Evolutionary conservation across 2,888 invertebrate species (phyloP), one percentile per base, ranked within the genome.

Genomic region (Archaeoteleia sp.): DNA sequence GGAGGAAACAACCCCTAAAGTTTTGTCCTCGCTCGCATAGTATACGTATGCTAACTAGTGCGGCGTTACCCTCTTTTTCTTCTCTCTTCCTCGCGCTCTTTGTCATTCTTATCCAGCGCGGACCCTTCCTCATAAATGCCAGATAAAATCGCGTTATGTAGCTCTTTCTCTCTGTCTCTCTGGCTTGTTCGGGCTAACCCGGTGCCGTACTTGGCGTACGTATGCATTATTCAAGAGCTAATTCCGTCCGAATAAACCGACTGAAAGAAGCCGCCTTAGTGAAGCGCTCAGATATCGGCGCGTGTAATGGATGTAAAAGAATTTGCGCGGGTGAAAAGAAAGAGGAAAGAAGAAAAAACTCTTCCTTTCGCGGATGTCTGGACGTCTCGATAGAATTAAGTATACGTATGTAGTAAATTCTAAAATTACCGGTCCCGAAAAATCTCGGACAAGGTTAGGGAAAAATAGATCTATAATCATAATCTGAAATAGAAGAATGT

Each of bases 191-290:
- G 60, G 54, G 58, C 54, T 69, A 49, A 53, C 58, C 39, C 49
- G 53, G 45, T 60, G 7, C 54, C 20, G 54, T 68, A 63, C 66
- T 74, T 73, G 54, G 66, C 71, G 71, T 68, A 73, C 73, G 35
- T 71, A 81, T 82, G 78, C 74, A 80, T 82, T 81, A 82, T 82
- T 82, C 80, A 80, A 63, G 35, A 75, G 75, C 75, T 79, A 79
- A 80, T 79, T 80, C 75, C 69, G 71, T 70, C 67, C 72, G 76
- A 75, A 77, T 76, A 79, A 79, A 75, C 75, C 72, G 70, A 51
- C 70, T 71, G 72, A 74, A 77, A 78, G 74, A 74, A 77, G 72
- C 58, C 67, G 67, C 53, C 61, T 51, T 61, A 63, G 63, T 54
- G 58, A 67, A 68, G 58, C 46, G 67, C 55, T 58, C 70, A 65